These are phyloP conservation scores for Acrobasis suavella DNA, from an alignment of 2,888 invertebrate species.

Conservation along the genomic window DNA sequence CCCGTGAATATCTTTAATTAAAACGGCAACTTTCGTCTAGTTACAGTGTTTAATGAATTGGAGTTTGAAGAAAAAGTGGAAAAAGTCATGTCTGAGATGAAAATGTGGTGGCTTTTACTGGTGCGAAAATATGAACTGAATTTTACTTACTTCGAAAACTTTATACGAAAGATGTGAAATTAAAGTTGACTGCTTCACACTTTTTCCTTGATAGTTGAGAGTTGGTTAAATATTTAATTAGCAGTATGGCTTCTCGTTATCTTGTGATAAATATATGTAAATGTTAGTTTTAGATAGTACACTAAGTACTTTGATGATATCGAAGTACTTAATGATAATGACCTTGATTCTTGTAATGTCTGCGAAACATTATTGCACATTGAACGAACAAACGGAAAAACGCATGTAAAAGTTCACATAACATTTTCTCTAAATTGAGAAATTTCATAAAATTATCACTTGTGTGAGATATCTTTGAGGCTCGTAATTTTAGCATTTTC, in stretches of 20 bases:
- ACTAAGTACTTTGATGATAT: no score
- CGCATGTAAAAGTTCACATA: no score
- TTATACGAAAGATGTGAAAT: not conserved
- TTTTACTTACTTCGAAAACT: conserved; percentile 2
- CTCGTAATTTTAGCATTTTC: no score
- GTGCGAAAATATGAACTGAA: conserved; percentile 5
- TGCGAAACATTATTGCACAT: no score
- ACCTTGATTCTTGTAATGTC: no score
- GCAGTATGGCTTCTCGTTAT: not conserved
- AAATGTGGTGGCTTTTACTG: conserved; percentile 32
- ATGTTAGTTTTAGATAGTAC: no score
- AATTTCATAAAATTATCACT: no score
- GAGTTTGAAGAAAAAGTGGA: conserved; percentile 56
- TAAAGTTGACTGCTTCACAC: not conserved
- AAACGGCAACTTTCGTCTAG: conserved; percentile 68
- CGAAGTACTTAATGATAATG: no score
- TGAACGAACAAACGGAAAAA: no score
- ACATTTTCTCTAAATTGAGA: no score
- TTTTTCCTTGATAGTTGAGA: not conserved
- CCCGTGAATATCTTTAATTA: conserved; percentile 78
- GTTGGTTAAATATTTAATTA: not conserved
- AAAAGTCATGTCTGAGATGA: conserved; percentile 40
- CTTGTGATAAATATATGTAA: no score
- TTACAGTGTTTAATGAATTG: conserved; percentile 66
- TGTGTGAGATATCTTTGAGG: no score